These are phyloP conservation scores for Apostichopus parvimensis DNA, from an alignment of 35 echinoderm and acorn worm species.

Conservation along the genomic window DNA sequence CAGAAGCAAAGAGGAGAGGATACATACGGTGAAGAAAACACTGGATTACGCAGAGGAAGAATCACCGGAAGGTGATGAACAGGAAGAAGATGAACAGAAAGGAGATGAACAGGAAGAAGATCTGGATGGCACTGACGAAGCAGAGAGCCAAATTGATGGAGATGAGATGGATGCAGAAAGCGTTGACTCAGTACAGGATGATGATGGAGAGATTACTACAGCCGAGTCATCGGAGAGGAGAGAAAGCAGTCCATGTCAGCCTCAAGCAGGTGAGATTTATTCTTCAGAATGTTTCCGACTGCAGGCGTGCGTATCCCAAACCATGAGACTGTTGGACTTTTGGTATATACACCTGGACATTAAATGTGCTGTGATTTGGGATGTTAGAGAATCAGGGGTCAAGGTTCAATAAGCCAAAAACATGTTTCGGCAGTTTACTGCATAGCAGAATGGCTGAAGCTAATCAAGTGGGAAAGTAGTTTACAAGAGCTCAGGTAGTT, in stretches of 20 bases:
- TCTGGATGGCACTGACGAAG: neutral
- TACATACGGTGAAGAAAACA: constrained; percentile 17
- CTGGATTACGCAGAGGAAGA: constrained; percentile 11
- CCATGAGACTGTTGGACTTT: too few relatives aligned
- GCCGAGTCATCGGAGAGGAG: neutral
- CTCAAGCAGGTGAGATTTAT: neutral
- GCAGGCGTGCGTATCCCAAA: too few relatives aligned
- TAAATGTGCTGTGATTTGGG: too few relatives aligned
- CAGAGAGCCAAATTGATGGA: neutral
- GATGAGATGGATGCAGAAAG: neutral
- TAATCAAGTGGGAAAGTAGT: too few relatives aligned
- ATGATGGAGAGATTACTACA: neutral
- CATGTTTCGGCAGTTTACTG: neutral
- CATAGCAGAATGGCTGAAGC: too few relatives aligned
- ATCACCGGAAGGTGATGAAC: neutral
- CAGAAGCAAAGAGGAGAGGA: constrained; percentile 15
- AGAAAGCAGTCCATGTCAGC: neutral
- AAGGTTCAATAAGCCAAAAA: neutral
- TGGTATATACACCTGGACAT: too few relatives aligned
- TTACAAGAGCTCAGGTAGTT: too few relatives aligned
- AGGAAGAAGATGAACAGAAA: neutral
- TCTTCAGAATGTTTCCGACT: too few relatives aligned
- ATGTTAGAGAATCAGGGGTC: neutral
- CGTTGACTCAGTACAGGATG: neutral
- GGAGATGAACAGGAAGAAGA: neutral